Base-by-base conservation (phyloP, 1,140 invertebrate species). In the Olivierus martensii region DNA sequence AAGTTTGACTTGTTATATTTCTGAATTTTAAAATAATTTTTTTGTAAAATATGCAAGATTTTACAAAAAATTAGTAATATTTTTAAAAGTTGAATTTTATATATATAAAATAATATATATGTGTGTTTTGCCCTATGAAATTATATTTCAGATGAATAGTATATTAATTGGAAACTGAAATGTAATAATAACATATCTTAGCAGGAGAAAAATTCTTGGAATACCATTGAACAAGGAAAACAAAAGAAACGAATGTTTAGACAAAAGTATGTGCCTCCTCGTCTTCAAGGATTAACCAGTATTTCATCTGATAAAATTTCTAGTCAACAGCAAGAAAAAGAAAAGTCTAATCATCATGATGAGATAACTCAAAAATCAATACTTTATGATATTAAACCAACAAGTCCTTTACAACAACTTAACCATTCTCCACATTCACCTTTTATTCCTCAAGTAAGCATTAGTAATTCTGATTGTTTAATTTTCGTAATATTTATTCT, bases 361-460 rank as follows among this genome's bases (percentile, higher is more conserved):
- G 28, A 28, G 28, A 28, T 28, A 9, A 9, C 28, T 28, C 28
- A 28, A 28, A 28, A 28, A 28, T 28, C 28, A 6, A 41, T 11
- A 7, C 12, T 11, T 6, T 15, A n/a, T 18, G 11, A 41, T 41
- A 41, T 15, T 5, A n/a, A n/a, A 2, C 17, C 39, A 5, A 18
- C 21, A 44, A 46, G n/a, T 21, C 17, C 28, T 6, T 28, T 28
- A 28, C 28, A 28, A 28, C 28, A 19, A 5, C 22, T 53, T 14
- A 53, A 53, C 18, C 52, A 53, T 53, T 53, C 52, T 11, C 52
- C 52, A 48, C 37, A 53, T 35, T 51, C 47, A 9, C 52, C 52
- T 17, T 53, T 53, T 53, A 35, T 51, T 22, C 46, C 52, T 19
- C 22, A 17, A 53, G 14, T 14, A 14, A 15, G 9, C 4, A 18